These are phyloP conservation scores for Montifringilla adamsi DNA, from an alignment of 2,113 vertebrate genomes.

Conservation along the genomic window DNA sequence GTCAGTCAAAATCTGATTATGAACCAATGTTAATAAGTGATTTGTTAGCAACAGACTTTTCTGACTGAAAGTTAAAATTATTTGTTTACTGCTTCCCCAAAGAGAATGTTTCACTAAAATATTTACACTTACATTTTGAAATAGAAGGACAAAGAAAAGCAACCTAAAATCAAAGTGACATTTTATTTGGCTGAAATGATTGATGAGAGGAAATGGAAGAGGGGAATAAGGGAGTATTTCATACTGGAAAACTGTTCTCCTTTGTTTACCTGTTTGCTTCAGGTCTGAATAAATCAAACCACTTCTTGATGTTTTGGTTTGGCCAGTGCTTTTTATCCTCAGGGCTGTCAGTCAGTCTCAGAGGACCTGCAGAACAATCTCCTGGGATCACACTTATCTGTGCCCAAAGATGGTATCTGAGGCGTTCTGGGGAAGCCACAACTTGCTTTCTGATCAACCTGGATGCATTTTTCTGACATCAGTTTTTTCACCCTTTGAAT, in stretches of 20 bases:
- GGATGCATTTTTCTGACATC: neutral
- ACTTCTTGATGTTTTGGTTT: neutral
- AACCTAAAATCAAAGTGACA: neutral
- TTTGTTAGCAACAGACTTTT: neutral
- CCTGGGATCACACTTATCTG: neutral
- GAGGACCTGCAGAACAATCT: neutral
- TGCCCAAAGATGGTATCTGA: neutral
- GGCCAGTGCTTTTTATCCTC: neutral
- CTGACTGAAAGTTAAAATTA: neutral
- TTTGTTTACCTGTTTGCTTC: neutral
- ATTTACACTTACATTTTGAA: neutral
- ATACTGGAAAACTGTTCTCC: neutral
- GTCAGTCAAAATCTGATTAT: neutral
- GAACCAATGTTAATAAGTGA: neutral
- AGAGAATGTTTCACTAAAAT: neutral
- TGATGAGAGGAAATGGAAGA: neutral
- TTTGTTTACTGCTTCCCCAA: neutral
- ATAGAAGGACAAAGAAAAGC: neutral
- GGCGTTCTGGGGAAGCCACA: neutral
- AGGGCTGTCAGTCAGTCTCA: neutral
- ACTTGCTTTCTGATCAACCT: neutral
- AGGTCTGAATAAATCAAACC: neutral
- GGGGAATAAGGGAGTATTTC: neutral
- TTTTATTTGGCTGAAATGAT: conserved; percentile 20
- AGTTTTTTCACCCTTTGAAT: neutral